A percentile compares a stretch with the other conserved stretches of the same genome.
phyloP scores from a whole-genome alignment of 23 tunicate species.

The Trididemnum miniatum region DNA sequence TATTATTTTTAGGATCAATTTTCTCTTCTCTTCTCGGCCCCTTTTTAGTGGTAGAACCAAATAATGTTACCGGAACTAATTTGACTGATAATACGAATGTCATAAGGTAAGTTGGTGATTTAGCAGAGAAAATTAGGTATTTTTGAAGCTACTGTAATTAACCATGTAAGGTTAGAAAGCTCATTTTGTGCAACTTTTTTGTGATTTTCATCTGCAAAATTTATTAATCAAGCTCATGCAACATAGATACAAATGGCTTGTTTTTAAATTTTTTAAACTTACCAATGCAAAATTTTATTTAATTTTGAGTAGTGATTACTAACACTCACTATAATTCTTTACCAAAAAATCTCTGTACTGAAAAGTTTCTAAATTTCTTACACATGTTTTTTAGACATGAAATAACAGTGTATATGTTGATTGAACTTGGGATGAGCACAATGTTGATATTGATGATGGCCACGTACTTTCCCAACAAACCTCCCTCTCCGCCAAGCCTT shows the following conservation, averaged over 20 bases:
- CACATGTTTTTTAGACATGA: slow-evolving; percentile 39
- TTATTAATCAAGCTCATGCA: background rate
- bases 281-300: no score
- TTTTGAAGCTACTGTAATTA: no score
- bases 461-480: slow-evolving; percentile 79
- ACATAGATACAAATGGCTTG: no score
- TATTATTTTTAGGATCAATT: slow-evolving; percentile 2
- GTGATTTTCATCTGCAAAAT: background rate
- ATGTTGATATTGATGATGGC: slow-evolving; percentile 43
- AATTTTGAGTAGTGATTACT: no score
- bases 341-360: no score
- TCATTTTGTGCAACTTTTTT: no score
- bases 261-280: no score
- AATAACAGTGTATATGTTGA: slow-evolving; percentile 24
- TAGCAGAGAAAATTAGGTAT: no score
- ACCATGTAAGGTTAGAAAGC: no score
- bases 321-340: no score
- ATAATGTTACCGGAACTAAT: background rate
- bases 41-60: slow-evolving; percentile 6
- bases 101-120: no score
- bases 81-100: background rate
- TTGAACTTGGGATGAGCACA: slow-evolving; percentile 51
- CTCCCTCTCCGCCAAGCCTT: slow-evolving; percentile 74
- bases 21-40: slow-evolving; percentile 13
- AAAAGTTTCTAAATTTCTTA: no score